These are phyloP conservation scores for Micromussa lordhowensis DNA, from an alignment of 92 coral and sea anemone genomes.

Conservation along the genomic window DNA sequence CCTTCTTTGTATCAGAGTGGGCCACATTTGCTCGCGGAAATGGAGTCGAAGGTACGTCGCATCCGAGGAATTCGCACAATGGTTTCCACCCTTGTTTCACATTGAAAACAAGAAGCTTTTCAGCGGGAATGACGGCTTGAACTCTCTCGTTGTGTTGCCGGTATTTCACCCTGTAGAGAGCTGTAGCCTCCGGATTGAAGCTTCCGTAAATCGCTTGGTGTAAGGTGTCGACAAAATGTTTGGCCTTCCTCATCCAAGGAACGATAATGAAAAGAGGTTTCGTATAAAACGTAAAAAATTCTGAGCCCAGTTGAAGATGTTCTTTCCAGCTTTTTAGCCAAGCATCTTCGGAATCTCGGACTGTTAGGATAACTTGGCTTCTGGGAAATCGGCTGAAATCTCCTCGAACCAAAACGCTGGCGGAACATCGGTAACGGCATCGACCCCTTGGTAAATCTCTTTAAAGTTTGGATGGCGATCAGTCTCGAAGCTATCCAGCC, in stretches of 20 bases:
- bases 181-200: background rate
- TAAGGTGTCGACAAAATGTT: background rate
- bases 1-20: background rate
- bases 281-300: background rate
- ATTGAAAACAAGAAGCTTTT: conserved; percentile 27
- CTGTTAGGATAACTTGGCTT: conserved; percentile 28
- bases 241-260: background rate
- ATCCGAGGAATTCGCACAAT: conserved; percentile 1
- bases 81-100: conserved; percentile 27
- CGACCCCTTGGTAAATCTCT: background rate
- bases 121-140: conserved; percentile 13
- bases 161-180: background rate
- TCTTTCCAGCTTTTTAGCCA: background rate
- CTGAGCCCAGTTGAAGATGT: background rate
- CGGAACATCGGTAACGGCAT: conserved; percentile 28
- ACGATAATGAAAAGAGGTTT: background rate
- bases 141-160: conserved; percentile 18
- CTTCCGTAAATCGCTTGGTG: background rate
- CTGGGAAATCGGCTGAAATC: conserved; percentile 21
- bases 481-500: background rate
- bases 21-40: background rate
- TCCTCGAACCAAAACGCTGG: conserved; percentile 25
- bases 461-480: background rate
- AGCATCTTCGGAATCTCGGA: conserved; percentile 23
- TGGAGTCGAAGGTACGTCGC: background rate